Percentiles rank a stretch among this genome's conserved stretches.
phyloP scores from a whole-genome alignment of 2,888 invertebrate genomes.

The Pachliopta kotzebuea region DNA sequence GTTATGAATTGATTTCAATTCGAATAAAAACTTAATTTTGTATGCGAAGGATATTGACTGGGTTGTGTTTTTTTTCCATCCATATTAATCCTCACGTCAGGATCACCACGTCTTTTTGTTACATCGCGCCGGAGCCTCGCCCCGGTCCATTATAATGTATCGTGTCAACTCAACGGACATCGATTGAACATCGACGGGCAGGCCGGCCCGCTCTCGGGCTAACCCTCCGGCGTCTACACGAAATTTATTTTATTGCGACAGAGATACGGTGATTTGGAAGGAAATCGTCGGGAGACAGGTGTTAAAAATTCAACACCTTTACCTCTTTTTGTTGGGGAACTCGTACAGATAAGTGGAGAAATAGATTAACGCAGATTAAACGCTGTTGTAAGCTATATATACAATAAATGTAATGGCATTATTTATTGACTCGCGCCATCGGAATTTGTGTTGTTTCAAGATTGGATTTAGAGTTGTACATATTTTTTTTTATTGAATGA shows the following conservation, averaged over 20 bases:
- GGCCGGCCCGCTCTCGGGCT: slow-evolving; percentile 54
- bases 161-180: slow-evolving; percentile 80
- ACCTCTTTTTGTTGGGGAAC: slow-evolving; percentile 60
- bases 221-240: slow-evolving; percentile 76
- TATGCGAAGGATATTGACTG: slow-evolving; percentile 61
- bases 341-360: slow-evolving; percentile 64
- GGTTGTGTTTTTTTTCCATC: slow-evolving; percentile 65
- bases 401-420: slow-evolving; percentile 59
- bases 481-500: slow-evolving; percentile 46
- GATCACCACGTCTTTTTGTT: slow-evolving; percentile 78
- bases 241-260: slow-evolving; percentile 79
- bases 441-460: slow-evolving; percentile 57
- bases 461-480: slow-evolving; percentile 49
- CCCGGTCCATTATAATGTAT: slow-evolving; percentile 76
- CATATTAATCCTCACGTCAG: slow-evolving; percentile 78
- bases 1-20: slow-evolving; percentile 25
- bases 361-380: slow-evolving; percentile 66
- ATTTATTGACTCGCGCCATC: slow-evolving; percentile 53
- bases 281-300: slow-evolving; percentile 77
- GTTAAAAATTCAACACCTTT: slow-evolving; percentile 78
- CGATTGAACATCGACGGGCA: slow-evolving; percentile 76
- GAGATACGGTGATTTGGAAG: slow-evolving; percentile 77
- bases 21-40: slow-evolving; percentile 54
- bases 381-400: slow-evolving; percentile 64
- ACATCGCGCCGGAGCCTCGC: slow-evolving; percentile 71